Evolutionary conservation across 2,888 invertebrate genomes (phyloP).

Genomic region (Leptopilina drosophilae): DNA sequence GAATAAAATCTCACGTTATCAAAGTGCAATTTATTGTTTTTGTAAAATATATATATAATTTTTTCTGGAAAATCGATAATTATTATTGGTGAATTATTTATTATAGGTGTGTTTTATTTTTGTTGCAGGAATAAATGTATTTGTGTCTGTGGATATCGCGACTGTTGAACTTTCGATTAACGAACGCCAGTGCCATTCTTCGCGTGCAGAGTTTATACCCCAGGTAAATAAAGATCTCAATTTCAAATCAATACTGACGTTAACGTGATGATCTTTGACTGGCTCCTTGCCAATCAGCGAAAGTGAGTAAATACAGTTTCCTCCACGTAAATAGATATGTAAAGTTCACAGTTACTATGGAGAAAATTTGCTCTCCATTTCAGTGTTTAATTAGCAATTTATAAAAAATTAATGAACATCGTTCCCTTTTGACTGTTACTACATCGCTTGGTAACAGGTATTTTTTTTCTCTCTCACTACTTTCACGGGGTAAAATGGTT

Average conservation of each 20-base stretch:
- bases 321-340: no score
- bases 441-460: no score
- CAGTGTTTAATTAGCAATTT: not conserved
- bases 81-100: no score
- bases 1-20: no score
- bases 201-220: not conserved
- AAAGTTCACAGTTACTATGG: constrained; percentile 5
- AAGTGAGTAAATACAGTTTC: constrained; percentile 18
- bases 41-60: no score
- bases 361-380: not conserved
- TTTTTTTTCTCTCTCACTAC: no score
- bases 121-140: not conserved
- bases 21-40: no score
- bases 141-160: not conserved
- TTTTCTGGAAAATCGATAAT: no score
- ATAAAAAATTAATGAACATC: not conserved
- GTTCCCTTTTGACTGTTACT: no score
- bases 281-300: constrained; percentile 29
- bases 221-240: constrained; percentile 18
- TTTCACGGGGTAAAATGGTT: no score
- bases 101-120: not conserved
- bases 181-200: not conserved
- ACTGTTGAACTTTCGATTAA: constrained; percentile 29
- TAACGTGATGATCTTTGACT: not conserved
- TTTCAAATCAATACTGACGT: constrained; percentile 10